Percentiles rank a stretch among this genome's conserved stretches.
phyloP scores from a whole-genome alignment of 2,888 invertebrate species.

The Pristionchus exspectatus region DNA sequence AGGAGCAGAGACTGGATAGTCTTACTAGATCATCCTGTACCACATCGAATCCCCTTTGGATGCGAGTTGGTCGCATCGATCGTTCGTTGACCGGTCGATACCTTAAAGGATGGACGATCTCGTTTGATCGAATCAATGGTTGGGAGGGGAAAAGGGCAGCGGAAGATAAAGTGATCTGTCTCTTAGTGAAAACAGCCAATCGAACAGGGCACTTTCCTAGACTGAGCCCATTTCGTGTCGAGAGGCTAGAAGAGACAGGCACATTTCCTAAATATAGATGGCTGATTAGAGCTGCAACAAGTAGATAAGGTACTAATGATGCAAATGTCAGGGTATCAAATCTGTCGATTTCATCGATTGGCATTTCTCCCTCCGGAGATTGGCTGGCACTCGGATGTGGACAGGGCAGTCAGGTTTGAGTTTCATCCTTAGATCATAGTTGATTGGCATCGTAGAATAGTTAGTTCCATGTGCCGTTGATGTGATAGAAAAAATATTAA shows the following conservation, averaged over 20 bases:
- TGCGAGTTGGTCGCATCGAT: background rate
- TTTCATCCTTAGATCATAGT: background rate
- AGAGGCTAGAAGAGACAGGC: constrained; percentile 1
- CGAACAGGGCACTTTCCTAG: background rate
- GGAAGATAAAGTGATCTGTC: background rate
- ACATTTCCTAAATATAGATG: background rate
- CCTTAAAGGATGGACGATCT: constrained; percentile 20
- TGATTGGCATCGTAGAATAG: background rate
- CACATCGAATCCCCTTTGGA: background rate
- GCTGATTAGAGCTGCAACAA: too few relatives aligned
- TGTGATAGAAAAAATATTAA: background rate
- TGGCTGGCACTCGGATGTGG: constrained; percentile 91
- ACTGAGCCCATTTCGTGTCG: background rate
- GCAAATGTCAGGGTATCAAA: constrained; percentile 87
- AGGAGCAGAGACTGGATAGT: background rate
- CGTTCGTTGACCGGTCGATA: constrained; percentile 13
- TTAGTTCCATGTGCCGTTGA: background rate
- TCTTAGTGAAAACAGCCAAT: background rate
- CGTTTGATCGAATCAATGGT: background rate
- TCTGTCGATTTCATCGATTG: constrained; percentile 88
- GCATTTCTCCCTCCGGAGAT: constrained; percentile 91
- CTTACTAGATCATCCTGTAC: background rate
- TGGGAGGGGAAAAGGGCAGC: background rate
- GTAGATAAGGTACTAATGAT: background rate
- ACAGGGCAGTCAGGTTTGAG: constrained; percentile 63